A percentile compares a stretch with the other conserved stretches of the same genome.
Conservation (phyloP, 1,140 invertebrate species). For the Pantala flavescens region DNA sequence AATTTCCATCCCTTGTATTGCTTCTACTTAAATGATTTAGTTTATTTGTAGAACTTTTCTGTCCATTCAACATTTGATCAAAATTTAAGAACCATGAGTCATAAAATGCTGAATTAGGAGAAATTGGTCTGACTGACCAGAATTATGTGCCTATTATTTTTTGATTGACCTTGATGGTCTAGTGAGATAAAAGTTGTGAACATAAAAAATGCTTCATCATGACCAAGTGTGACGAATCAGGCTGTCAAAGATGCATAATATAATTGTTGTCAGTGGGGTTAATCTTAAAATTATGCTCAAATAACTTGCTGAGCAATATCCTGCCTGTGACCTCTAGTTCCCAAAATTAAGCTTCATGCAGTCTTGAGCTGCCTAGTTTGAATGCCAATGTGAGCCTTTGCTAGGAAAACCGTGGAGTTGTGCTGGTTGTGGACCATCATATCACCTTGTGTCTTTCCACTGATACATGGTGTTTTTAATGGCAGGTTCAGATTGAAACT, state of each 20-base stretch:
- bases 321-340: neutral
- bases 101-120: neutral
- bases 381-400: too few relatives aligned
- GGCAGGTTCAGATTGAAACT: too few relatives aligned
- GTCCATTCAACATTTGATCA: neutral
- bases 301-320: neutral
- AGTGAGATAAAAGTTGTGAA: neutral
- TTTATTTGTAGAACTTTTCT: neutral
- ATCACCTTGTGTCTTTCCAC: too few relatives aligned
- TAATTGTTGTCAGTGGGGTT: neutral
- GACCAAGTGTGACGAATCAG: neutral
- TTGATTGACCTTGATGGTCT: neutral
- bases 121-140: neutral
- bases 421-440: too few relatives aligned
- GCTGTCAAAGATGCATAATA: neutral
- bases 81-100: neutral
- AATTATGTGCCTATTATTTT: constrained; percentile 4
- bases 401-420: too few relatives aligned
- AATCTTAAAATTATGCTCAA: neutral
- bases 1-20: neutral
- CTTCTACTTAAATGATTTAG: too few relatives aligned
- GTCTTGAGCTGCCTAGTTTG: neutral
- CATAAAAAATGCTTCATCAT: neutral
- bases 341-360: neutral
- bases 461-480: too few relatives aligned